Evolutionary conservation across 2,888 invertebrate genomes (phyloP).

Genomic region (Phortica okadai): DNA sequence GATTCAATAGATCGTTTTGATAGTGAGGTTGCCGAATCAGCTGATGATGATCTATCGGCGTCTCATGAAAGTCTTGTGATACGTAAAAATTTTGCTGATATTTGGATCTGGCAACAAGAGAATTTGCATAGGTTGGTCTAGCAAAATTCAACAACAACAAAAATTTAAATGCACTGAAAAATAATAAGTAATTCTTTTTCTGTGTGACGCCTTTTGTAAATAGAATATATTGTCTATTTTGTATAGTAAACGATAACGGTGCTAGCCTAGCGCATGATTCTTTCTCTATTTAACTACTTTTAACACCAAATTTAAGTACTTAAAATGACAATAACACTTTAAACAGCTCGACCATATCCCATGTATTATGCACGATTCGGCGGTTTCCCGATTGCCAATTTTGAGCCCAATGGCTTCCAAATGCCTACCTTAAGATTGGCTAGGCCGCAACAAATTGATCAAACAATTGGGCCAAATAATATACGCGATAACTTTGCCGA

Average conservation of each 20-base stretch:
- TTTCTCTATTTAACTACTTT: constrained; percentile 2
- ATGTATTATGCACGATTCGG: background rate
- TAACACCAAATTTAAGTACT: background rate
- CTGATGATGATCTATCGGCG: constrained; percentile 5
- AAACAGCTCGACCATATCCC: background rate
- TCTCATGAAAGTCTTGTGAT: background rate
- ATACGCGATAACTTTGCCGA: constrained; percentile 82
- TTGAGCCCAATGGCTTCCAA: background rate
- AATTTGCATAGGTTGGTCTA: constrained; percentile 51
- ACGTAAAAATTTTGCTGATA: constrained; percentile 57
- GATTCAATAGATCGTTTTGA: constrained; percentile 46
- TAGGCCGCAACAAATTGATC: background rate
- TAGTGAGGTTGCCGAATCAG: constrained; percentile 29
- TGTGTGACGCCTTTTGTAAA: background rate
- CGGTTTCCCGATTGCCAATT: background rate
- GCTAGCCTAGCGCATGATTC: constrained; percentile 20
- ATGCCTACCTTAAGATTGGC: background rate
- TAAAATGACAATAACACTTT: background rate
- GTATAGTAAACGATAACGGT: background rate
- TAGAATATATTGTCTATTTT: background rate
- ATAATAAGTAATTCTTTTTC: no score
- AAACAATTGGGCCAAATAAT: constrained; percentile 42
- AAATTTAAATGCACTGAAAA: background rate
- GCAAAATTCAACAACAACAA: background rate
- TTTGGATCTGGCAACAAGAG: constrained; percentile 59